Evolutionary conservation across 2,888 invertebrate genomes (phyloP).

Genomic region (Drosophila kanekoi): DNA sequence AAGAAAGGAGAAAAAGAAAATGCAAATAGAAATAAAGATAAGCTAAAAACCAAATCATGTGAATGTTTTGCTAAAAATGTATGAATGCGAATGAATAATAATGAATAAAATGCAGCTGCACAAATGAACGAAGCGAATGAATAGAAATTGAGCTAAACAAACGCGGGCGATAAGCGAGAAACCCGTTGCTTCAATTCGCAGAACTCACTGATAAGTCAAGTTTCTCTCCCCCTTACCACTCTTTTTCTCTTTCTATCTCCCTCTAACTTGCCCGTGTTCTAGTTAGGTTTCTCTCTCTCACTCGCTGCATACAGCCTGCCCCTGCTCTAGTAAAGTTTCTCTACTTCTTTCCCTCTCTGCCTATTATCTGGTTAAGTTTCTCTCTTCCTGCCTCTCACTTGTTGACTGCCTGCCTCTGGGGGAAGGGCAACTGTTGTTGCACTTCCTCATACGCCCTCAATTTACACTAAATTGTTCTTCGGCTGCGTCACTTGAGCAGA

Average conservation of each 20-base stretch:
- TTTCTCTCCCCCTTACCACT: neutral
- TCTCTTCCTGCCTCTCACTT: neutral
- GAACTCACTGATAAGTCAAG: slow-evolving; percentile 24
- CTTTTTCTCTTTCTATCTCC: neutral
- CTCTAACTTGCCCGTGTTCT: neutral
- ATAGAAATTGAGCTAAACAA: slow-evolving; percentile 1
- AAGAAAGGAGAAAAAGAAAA: slow-evolving; percentile 31
- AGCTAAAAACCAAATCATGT: slow-evolving; percentile 18
- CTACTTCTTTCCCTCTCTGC: neutral
- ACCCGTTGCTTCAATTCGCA: neutral
- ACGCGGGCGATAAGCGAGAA: slow-evolving; percentile 8
- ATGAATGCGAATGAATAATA: slow-evolving; percentile 15
- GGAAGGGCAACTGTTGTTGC: slow-evolving; percentile 14
- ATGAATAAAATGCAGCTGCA: neutral
- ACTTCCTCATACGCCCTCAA: slow-evolving; percentile 23
- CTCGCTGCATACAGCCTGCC: neutral
- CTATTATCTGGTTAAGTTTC: no score
- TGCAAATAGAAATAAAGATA: slow-evolving; percentile 33
- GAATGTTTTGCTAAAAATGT: slow-evolving; percentile 17
- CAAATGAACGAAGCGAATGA: neutral
- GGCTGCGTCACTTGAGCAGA: slow-evolving; percentile 24
- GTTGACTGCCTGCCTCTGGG: no score
- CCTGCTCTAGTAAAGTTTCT: no score
- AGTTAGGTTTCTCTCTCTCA: neutral
- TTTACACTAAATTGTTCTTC: slow-evolving; percentile 26